phyloP scores from a whole-genome alignment of 2,888 invertebrate species.

The Hypomecis atomaria region DNA sequence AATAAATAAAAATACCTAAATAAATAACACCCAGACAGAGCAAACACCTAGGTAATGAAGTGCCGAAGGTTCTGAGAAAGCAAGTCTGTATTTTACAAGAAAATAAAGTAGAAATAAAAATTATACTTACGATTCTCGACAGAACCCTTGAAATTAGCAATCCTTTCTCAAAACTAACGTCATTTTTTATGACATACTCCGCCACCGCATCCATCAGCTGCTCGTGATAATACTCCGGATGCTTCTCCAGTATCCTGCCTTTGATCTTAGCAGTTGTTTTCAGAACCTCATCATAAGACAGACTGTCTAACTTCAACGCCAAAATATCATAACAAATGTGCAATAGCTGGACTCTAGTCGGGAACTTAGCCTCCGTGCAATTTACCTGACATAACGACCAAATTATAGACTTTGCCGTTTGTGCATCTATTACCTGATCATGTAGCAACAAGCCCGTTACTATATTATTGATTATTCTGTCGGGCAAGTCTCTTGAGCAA shows the following conservation, averaged over 20 bases:
- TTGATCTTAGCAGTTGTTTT: constrained; percentile 78
- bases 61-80: background rate
- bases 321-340: constrained; percentile 80
- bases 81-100: background rate
- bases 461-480: constrained; percentile 79
- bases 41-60: too few relatives aligned
- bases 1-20: too few relatives aligned
- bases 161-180: constrained; percentile 78
- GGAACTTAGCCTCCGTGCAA: constrained; percentile 64
- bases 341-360: constrained; percentile 78
- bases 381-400: constrained; percentile 83
- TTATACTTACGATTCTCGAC: constrained; percentile 82
- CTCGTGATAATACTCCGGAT: constrained; percentile 85
- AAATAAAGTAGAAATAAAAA: background rate
- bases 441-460: constrained; percentile 78
- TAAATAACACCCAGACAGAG: too few relatives aligned
- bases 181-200: constrained; percentile 78
- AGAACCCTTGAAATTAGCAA: constrained; percentile 80
- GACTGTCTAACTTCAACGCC: constrained; percentile 68
- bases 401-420: constrained; percentile 80
- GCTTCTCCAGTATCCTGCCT: constrained; percentile 71
- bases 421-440: constrained; percentile 70
- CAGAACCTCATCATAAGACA: constrained; percentile 79
- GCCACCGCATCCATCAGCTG: constrained; percentile 84
- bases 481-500: constrained; percentile 77